Percentiles rank a stretch among this genome's conserved stretches.
Evolutionary conservation across 2,113 vertebrate species (phyloP).

Genomic region (Eleginops maclovinus): DNA sequence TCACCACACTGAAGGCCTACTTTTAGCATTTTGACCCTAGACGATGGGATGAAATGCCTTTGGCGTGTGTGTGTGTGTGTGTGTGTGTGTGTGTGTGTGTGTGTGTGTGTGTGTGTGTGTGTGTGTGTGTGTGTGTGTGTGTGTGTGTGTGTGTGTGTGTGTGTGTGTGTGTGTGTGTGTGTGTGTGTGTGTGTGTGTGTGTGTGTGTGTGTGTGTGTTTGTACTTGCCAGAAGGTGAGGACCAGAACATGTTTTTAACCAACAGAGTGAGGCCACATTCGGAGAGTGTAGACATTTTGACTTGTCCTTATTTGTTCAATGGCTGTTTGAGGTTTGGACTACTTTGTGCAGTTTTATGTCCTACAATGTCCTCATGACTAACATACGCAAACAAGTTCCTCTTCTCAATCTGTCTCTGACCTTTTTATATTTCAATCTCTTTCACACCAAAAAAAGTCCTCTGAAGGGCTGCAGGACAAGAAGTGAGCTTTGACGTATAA

Average conservation of each 20-base stretch:
- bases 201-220: too few species aligned
- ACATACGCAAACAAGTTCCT: constrained; percentile 40
- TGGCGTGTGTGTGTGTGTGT: not conserved
- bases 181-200: too few species aligned
- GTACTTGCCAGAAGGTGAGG: too few species aligned
- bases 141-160: not conserved
- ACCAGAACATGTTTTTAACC: too few species aligned
- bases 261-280: too few species aligned
- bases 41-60: constrained; percentile 6
- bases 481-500: constrained; percentile 34
- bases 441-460: constrained; percentile 24
- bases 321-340: not conserved
- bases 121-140: not conserved
- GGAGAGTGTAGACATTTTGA: too few species aligned
- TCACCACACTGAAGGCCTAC: constrained; percentile 23
- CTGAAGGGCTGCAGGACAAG: constrained; percentile 17
- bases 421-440: not conserved
- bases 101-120: not conserved
- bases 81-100: not conserved
- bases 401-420: not conserved
- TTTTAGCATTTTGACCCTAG: constrained; percentile 21
- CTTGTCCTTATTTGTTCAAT: too few species aligned
- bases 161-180: not conserved
- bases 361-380: constrained; percentile 15
- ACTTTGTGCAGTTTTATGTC: constrained; percentile 12